Base-by-base conservation (phyloP, 1,140 invertebrate genomes). In the Nylanderia fulva region DNA sequence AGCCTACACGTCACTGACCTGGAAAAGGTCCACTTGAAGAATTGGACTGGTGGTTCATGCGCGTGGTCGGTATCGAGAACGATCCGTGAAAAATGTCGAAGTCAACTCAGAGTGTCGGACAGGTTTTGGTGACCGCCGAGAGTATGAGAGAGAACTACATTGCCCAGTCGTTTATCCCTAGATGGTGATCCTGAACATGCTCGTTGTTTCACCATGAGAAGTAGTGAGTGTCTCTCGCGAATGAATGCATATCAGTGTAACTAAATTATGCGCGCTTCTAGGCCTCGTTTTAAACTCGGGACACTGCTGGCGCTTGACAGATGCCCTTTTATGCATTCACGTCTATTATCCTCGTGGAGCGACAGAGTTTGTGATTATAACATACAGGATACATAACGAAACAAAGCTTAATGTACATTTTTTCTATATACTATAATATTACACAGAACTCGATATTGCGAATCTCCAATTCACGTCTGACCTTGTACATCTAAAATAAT, bases 251-350 rank as follows among this genome's bases (percentile, higher is more conserved):
- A 79, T 79, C 76, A 39, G 63, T 79, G 61, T 63, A 68, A 79
- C 76, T 79, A 79, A 79, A 79, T 79, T 79, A 79, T 79, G 63
- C 76, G 76, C 63, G 61, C 63, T 79, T 79, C 76, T 79, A 68
- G 60, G 42, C n/a, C 76, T 79, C 76, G 76, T 79, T 79, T n/a
- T 68, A 66, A 68, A 68, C 60, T 29, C 60, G 42, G 21, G n/a
- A 79, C 61, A 52, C 42, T 36, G 61, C 27, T 33, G 27, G 61
- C 66, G 39, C 75, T 36, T 77, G 75, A 66, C 42, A 77, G 75
- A 77, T 66, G 61, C 29, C 45, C 42, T 66, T 77, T 77, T 52
- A 77, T 77, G 42, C 29, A 29, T 64, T 77, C n/a, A 33, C 9
- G 56, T 76, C 56, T 76, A 27, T 48, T 48, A 63, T 77, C 13